Base-by-base conservation (phyloP, 2,113 vertebrate species). In the Ammospiza nelsoni region DNA sequence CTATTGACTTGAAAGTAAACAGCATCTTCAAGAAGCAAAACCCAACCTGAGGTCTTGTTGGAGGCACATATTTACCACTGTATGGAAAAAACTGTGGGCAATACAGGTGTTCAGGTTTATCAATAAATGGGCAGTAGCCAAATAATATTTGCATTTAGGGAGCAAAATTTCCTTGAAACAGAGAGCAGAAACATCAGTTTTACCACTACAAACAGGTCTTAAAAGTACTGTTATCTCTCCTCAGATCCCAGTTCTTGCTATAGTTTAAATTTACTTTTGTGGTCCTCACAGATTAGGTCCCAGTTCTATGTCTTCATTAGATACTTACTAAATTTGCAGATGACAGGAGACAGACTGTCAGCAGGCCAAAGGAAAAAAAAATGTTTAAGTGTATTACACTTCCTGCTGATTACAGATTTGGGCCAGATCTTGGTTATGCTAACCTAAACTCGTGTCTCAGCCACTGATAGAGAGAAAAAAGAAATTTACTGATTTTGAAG, bases 1-100 rank as follows among this genome's bases (percentile, higher is more conserved):
- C 39, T 63, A 24, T 59, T 84, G 82, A 29, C 49, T 84, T 89
- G 63, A 57, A 95, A 92, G 41, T 28, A 92, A 95, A 83, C 9
- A 33, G 19, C 28, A 4, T 68, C n/a, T 88, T 86, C 75, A 57
- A 86, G 79, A 89, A 78, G 65, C 15, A n/a, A 27, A 94, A 89
- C 25, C 20, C 39, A 81, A 14, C 22, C 13, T 81, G 39, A 81
- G 12, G 8, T 84, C 52, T 86, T 84, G 29, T 28, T 77, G 21
- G 22, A 91, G 39, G 65, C 68, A 83, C 7, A 9, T 16, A 66
- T 88, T 77, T 94, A 44, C 22, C 7, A 52, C 5, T 49, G 4
- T 17, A 65, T 5, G 22, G 61, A 73, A 83, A 74, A 48, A 85
- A 6, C 6, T 77, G 19, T 25, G 48, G 27, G 24, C 7, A 77